Evolutionary conservation across 2,113 vertebrate genomes (phyloP).

Genomic region (Rhagologus leucostigma): DNA sequence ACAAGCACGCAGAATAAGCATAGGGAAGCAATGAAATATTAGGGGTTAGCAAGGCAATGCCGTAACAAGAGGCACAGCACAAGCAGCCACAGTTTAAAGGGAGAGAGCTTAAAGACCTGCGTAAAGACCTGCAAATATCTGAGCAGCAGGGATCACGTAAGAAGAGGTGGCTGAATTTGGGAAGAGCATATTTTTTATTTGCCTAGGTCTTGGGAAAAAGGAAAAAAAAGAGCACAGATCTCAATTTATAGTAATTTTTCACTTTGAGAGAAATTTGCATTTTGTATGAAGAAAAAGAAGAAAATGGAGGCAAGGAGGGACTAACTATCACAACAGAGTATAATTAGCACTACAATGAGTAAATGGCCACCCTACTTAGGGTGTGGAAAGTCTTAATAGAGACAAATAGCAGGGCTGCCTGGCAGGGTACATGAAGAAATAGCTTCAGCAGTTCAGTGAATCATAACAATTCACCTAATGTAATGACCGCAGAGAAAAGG

Average conservation of each 20-base stretch:
- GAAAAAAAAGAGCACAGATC: not conserved
- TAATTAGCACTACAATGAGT: not conserved
- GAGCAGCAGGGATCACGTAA: not conserved
- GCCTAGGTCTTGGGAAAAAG: not conserved
- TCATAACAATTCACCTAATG: not conserved
- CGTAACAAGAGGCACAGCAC: not conserved
- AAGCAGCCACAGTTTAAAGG: not conserved
- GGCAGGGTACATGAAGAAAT: not conserved
- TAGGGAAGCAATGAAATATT: not conserved
- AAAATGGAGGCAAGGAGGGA: not conserved
- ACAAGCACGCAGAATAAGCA: not conserved
- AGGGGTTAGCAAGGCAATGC: not conserved
- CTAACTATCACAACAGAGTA: not conserved
- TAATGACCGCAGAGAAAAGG: slow-evolving; percentile 4
- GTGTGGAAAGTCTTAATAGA: not conserved
- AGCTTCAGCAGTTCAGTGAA: not conserved
- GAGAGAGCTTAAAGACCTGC: not conserved
- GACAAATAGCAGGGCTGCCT: not conserved
- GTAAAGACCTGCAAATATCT: not conserved
- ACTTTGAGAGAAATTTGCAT: not conserved
- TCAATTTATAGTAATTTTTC: not conserved
- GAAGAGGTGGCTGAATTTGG: not conserved
- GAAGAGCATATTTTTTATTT: not conserved
- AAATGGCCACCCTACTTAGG: not conserved
- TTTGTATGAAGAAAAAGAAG: not conserved